Conservation (phyloP, 30 jellyfish, hydroid and myxozoan species). For the Mastigias papua region DNA sequence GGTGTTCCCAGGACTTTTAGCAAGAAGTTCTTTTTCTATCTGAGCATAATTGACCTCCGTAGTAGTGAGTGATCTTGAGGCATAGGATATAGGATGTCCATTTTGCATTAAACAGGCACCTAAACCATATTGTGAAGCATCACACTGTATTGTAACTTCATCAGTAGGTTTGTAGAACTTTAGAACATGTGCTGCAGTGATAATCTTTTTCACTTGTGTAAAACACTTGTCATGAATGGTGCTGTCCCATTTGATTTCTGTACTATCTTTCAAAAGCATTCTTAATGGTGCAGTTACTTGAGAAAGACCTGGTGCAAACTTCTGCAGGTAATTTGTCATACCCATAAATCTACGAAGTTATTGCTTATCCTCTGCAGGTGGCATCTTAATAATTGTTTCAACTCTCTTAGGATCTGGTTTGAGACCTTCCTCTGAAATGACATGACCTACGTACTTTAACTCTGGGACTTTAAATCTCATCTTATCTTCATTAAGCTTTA, state of each 20-base stretch:
- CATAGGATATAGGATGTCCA: constrained; percentile 62
- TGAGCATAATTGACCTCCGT: constrained; percentile 40
- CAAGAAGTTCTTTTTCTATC: constrained; percentile 64
- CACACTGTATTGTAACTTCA: constrained; percentile 15
- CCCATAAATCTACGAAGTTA: constrained; percentile 42
- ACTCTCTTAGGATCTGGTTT: constrained; percentile 63
- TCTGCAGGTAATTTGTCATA: constrained; percentile 34
- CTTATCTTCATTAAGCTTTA: constrained; percentile 40
- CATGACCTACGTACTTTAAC: constrained; percentile 57
- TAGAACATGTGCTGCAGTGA: constrained; percentile 41
- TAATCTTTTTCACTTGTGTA: constrained; percentile 19
- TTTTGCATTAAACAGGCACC: constrained; percentile 65
- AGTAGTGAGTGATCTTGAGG: constrained; percentile 59
- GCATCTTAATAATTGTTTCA: constrained; percentile 21
- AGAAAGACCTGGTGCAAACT: constrained; percentile 37
- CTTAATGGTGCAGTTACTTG: constrained; percentile 39
- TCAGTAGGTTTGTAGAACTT: constrained; percentile 27
- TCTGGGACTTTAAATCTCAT: constrained; percentile 33
- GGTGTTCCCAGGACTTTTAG: constrained; percentile 36
- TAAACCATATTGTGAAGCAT: constrained; percentile 58
- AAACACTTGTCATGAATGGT: constrained; percentile 28
- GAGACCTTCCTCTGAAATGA: constrained; percentile 51
- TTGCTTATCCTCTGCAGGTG: background rate
- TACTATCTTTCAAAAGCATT: constrained; percentile 25
- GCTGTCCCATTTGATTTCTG: constrained; percentile 42